Evolutionary conservation across 1,140 invertebrate species (phyloP), one percentile per base, ranked within the genome.

Genomic region (Macrobrachium nipponense): DNA sequence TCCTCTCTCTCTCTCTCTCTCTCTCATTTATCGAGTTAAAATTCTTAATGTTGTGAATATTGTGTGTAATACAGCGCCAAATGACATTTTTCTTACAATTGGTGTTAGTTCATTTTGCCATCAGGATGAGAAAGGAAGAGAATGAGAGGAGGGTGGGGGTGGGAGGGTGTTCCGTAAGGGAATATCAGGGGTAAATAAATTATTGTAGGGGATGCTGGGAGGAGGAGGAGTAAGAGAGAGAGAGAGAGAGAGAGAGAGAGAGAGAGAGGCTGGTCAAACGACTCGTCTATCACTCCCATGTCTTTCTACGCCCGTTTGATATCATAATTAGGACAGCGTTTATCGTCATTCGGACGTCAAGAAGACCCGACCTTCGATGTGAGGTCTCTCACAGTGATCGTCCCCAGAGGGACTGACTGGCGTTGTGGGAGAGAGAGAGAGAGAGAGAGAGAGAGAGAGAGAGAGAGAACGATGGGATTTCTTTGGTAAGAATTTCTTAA

Each of bases 291-390:
- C 81, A 83, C 81, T 83, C 81, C 75, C 58, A 18, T 64, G 81
- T 83, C 81, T 66, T 36, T 23, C n/a, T 23, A 10, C 60, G 73
- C 81, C 68, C 51, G 61, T 58, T 62, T 83, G 81, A 83, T 83
- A 83, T 83, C 81, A 83, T 83, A 83, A 83, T 83, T 83, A 83
- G 81, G 81, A 76, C 72, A 61, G 81, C 72, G 72, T 61, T 83
- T 75, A 83, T 83, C 81, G 73, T 72, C 80, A 72, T 72, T 81
- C 66, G 73, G 18, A 59, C 81, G 81, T 83, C 72, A 77, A 59
- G 20, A 61, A 17, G 60, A 51, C 51, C 73, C 20, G 60, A 62
- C 70, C 81, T 60, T 64, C 81, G 76, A 83, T 76, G 81, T 75
- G 81, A 68, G 73, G 75, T 64, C 60, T 61, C 7, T 4, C n/a